Evolutionary conservation across 2,888 invertebrate species (phyloP).

Genomic region (Drosophila percnosoma): DNA sequence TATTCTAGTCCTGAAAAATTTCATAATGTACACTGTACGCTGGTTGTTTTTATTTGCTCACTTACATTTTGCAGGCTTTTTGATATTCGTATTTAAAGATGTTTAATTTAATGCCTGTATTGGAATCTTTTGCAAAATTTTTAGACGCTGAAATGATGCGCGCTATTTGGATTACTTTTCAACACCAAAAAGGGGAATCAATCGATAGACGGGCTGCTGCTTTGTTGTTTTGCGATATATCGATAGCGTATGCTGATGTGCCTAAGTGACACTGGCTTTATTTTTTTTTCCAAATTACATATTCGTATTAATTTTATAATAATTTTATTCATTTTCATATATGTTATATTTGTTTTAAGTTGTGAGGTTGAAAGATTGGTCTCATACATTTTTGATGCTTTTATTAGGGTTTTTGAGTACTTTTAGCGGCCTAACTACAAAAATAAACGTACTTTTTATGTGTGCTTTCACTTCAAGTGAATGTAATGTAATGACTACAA

Average conservation of each 20-base stretch:
- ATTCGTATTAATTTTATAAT: background rate
- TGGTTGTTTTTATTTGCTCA: background rate
- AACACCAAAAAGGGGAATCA: background rate
- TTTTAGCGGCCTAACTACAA: background rate
- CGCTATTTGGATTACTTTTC: conserved; percentile 1
- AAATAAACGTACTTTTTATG: background rate
- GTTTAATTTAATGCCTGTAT: background rate
- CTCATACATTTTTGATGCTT: background rate
- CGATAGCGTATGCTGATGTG: background rate
- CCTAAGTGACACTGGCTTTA: conserved; percentile 1
- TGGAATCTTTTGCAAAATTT: conserved; percentile 4
- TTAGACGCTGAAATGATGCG: conserved; percentile 4
- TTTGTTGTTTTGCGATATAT: conserved; percentile 4
- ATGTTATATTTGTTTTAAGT: background rate
- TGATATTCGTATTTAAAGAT: background rate
- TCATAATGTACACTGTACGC: background rate
- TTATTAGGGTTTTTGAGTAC: background rate
- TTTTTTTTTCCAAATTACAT: background rate
- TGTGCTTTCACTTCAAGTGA: background rate
- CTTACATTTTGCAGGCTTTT: conserved; percentile 16
- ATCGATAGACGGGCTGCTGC: background rate
- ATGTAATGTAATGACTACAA: background rate
- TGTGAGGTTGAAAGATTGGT: background rate
- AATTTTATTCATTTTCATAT: background rate
- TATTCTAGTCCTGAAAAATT: conserved; percentile 19